A percentile compares a stretch with the other conserved stretches of the same genome.
Evolutionary conservation across 2,113 vertebrate genomes (phyloP).

Genomic region (Leptosomus discolor): DNA sequence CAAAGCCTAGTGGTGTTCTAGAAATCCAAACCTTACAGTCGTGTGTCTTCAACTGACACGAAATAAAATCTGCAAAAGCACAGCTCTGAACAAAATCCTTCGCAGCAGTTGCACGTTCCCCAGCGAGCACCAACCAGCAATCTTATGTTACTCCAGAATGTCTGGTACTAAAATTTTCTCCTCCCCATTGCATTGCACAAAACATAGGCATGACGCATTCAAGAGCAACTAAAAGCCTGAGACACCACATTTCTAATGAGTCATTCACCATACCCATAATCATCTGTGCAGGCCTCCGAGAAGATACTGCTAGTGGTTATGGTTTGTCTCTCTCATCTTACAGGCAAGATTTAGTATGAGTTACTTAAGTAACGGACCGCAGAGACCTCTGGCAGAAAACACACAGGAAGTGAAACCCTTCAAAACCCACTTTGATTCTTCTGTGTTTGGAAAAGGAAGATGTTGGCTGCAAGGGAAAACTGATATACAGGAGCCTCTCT

Average conservation of each 20-base stretch:
- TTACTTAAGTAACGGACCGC: neutral
- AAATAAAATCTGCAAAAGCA: neutral
- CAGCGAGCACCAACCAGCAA: rapidly evolving
- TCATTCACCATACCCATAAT: neutral
- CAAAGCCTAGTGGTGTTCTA: neutral
- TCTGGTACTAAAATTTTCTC: neutral
- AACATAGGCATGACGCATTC: neutral
- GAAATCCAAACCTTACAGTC: neutral
- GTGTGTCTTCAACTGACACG: rapidly evolving
- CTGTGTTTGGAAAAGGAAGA: neutral
- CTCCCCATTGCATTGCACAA: neutral
- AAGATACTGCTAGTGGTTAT: neutral
- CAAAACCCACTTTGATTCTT: neutral
- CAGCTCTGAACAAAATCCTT: neutral
- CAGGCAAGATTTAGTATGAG: neutral
- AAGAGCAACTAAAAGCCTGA: neutral
- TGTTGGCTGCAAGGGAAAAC: neutral
- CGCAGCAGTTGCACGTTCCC: rapidly evolving
- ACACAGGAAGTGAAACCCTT: neutral
- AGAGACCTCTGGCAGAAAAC: neutral
- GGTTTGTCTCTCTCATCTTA: neutral
- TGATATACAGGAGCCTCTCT: neutral
- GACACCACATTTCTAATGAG: neutral
- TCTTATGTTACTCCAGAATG: neutral
- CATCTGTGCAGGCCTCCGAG: neutral